Conservation (phyloP, 2,888 invertebrate genomes). For the Oithona nana region DNA sequence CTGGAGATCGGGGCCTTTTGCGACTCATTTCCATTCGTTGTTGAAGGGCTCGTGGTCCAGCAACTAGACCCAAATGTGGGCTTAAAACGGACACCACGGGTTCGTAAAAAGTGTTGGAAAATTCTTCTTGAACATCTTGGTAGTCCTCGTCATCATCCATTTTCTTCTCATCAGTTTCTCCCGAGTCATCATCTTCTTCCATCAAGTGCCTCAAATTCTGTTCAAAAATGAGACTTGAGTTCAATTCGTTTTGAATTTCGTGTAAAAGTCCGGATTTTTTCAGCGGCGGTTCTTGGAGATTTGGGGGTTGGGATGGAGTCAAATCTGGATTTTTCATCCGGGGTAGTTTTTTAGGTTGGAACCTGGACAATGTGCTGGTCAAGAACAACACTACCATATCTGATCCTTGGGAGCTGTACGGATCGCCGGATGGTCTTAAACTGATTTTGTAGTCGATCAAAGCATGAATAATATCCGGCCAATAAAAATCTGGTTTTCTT, state of each 20-base stretch:
- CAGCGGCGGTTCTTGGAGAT: not conserved
- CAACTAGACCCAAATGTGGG: not conserved
- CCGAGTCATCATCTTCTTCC: not conserved
- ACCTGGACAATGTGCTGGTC: not conserved
- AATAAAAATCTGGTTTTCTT: not conserved
- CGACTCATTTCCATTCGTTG: not conserved
- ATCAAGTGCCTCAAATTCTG: not conserved
- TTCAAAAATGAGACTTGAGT: not conserved
- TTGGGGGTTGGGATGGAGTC: not conserved
- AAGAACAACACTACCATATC: not conserved
- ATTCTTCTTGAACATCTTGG: not conserved
- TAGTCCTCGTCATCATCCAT: not conserved
- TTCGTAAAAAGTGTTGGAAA: not conserved
- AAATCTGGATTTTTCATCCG: not conserved
- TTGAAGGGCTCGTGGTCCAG: not conserved
- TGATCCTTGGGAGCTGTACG: not conserved
- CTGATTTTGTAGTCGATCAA: constrained; percentile 1
- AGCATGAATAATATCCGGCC: constrained; percentile 4
- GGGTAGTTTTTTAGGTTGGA: no score
- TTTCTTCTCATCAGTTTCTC: not conserved
- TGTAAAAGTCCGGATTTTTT: not conserved
- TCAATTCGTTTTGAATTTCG: not conserved
- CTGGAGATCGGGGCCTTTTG: not conserved
- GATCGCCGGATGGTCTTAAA: not conserved
- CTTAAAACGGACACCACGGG: not conserved